phyloP scores from a whole-genome alignment of 30 jellyfish, hydroid and myxozoan genomes.

The Aurelia sp. region DNA sequence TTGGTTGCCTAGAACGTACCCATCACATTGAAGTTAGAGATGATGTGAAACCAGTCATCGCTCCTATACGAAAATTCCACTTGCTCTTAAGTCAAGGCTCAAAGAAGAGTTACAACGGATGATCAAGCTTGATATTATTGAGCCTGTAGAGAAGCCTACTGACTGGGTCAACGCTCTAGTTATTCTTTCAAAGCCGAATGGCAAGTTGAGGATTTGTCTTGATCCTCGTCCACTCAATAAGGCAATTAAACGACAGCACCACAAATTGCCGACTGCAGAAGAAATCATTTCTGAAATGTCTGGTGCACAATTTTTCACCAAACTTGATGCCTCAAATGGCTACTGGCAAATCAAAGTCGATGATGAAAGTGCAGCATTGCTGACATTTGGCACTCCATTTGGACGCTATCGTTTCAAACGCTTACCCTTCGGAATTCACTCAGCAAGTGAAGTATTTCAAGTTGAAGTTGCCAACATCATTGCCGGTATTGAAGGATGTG shows the following conservation, averaged over 20 bases:
- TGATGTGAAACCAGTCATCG: conserved; percentile 36
- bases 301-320: conserved; percentile 76
- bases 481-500: conserved; percentile 51
- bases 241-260: conserved; percentile 79
- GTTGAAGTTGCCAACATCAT: conserved; percentile 45
- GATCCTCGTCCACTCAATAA: conserved; percentile 85
- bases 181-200: conserved; percentile 68
- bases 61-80: conserved; percentile 60
- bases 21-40: conserved; percentile 43
- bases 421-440: conserved; percentile 78
- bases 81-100: conserved; percentile 54
- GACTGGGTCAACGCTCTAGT: conserved; percentile 86
- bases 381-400: conserved; percentile 78
- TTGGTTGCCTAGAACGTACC: conserved; percentile 28
- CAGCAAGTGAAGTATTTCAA: conserved; percentile 73
- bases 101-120: conserved; percentile 74
- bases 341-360: conserved; percentile 78
- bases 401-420: conserved; percentile 80
- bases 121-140: conserved; percentile 53
- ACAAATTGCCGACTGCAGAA: conserved; percentile 77
- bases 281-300: conserved; percentile 73
- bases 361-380: conserved; percentile 43
- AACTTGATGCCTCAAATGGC: conserved; percentile 72
- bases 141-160: conserved; percentile 70
- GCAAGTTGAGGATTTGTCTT: conserved; percentile 76